A percentile compares a stretch with the other conserved stretches of the same genome.
These are phyloP conservation scores for Eudasyphora cyanicolor DNA, from an alignment of 2,888 invertebrate genomes.

Conservation along the genomic window DNA sequence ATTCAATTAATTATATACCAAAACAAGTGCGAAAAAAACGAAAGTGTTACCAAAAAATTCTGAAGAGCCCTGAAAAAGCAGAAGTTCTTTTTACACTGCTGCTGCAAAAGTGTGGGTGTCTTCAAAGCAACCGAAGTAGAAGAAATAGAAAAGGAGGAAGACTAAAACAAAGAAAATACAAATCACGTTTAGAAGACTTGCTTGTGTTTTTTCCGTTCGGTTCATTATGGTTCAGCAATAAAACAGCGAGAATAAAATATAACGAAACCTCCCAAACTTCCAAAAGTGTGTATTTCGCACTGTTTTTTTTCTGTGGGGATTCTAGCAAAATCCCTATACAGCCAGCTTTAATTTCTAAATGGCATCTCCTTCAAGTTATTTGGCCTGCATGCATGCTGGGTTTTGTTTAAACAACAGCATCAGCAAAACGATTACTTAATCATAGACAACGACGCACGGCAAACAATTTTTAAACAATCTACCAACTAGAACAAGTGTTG, in stretches of 20 bases:
- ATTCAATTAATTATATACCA: background rate
- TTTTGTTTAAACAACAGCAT: constrained; percentile 23
- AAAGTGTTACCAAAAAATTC: background rate
- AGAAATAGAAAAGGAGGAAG: background rate
- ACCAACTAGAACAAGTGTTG: background rate
- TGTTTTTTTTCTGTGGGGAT: constrained; percentile 1
- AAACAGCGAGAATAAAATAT: too few relatives aligned
- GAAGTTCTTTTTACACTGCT: background rate
- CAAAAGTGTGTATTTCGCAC: constrained; percentile 59
- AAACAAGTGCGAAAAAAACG: background rate
- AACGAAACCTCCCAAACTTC: constrained; percentile 63
- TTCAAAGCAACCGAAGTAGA: background rate
- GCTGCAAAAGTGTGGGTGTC: constrained; percentile 10
- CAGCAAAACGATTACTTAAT: background rate
- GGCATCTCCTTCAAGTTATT: background rate
- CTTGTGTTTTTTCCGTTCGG: background rate
- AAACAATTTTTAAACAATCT: background rate
- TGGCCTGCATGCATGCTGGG: constrained; percentile 20
- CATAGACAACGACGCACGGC: background rate
- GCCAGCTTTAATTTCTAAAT: background rate
- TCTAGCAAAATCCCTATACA: background rate
- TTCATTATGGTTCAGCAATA: background rate
- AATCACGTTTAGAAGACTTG: constrained; percentile 12
- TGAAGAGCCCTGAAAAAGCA: background rate
- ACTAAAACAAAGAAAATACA: background rate